Base-by-base conservation (phyloP, 1,140 invertebrate species). In the Ctenoplectra terminalis region DNA sequence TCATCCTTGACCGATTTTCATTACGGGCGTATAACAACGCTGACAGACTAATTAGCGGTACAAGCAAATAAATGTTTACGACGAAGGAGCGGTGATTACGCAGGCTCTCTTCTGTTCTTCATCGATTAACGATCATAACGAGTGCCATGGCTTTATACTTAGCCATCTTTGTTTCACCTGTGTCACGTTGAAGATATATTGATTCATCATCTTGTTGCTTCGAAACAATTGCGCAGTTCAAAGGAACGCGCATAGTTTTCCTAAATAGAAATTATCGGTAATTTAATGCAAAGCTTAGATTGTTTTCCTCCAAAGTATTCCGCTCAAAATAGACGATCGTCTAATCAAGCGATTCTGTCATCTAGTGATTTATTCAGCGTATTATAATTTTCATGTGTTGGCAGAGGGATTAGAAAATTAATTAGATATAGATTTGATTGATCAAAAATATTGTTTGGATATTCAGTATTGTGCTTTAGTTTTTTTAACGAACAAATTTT, bases 21-120 rank as follows among this genome's bases (percentile, higher is more conserved):
- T 56, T 54, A n/a, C 31, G 34, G 0, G 23, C 15, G 9, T 31
- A 48, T 31, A 40, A 29, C 20, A 46, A 46, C 34, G 63, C 54
- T 31, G 17, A 26, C 23, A 37, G 37, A 66, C 58, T 67, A 86
- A 85, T 86, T 86, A 85, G 48, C 72, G 50, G 40, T 75, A 43
- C 50, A 82, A 66, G 78, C 71, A 85, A 86, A 85, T 85, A 60
- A 84, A 71, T 37, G 80, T 72, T 72, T 77, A 61, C 61, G 72
- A 81, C 71, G 26, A 46, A 54, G 29, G 60, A 72, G 48, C 71
- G 26, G 56, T 31, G 40, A 71, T 84, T 84, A 85, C 70, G 76
- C 72, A 85, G 80, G 50, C 7, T 15, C 31, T 52, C 26, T 70
- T 64, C 75, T 48, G 82, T 84, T 74, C 78, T 56, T 60, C 60